Conservation (phyloP, 2,888 invertebrate genomes). For the Malthinus seriepunctatus region DNA sequence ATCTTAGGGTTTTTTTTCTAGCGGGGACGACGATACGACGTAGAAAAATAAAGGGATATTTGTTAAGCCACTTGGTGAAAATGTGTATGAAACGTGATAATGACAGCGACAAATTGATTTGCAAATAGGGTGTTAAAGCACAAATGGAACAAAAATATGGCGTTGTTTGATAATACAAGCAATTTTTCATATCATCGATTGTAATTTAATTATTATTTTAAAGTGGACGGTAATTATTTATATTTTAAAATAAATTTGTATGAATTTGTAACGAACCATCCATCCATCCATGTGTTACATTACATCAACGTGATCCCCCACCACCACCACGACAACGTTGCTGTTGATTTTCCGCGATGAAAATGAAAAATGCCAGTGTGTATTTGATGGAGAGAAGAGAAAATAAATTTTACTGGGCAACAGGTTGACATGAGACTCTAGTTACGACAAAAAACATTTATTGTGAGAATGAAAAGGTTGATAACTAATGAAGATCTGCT, state of each 20-base stretch:
- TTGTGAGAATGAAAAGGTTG: conserved; percentile 29
- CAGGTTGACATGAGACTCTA: conserved; percentile 34
- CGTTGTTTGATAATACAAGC: conserved; percentile 1
- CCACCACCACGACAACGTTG: conserved; percentile 9
- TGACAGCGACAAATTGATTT: conserved; percentile 34
- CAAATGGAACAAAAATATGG: conserved; percentile 8
- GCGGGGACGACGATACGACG: background rate
- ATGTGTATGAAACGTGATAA: conserved; percentile 28
- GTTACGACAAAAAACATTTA: conserved; percentile 27
- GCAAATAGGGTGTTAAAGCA: conserved; percentile 24
- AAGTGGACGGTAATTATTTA: background rate
- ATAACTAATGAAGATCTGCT: conserved; percentile 23
- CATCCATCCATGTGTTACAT: conserved; percentile 4
- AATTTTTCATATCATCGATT: background rate
- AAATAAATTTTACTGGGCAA: conserved; percentile 35
- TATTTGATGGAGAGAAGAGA: conserved; percentile 32
- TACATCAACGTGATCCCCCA: no score
- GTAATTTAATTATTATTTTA: background rate
- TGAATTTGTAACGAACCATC: conserved; percentile 14
- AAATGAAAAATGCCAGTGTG: conserved; percentile 34
- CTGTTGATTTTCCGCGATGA: conserved; percentile 32
- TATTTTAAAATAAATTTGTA: background rate
- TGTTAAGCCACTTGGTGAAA: conserved; percentile 21
- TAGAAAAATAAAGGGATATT: conserved; percentile 12
- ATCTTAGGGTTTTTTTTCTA: no score